Conservation (phyloP, 2,113 vertebrate genomes). For the Callocephalon fimbriatum region DNA sequence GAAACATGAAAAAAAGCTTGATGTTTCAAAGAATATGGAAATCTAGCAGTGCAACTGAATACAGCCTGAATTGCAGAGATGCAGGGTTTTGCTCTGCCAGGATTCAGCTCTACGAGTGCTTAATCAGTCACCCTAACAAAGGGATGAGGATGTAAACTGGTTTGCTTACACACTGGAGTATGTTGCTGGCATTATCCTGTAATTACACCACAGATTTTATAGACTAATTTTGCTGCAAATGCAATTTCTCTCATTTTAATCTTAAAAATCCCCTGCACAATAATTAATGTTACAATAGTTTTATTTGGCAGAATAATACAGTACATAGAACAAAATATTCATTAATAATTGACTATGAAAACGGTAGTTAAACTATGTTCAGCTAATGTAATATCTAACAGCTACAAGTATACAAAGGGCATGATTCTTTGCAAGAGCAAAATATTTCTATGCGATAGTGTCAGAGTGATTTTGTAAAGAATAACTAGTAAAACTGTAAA, state of each 20-base stretch:
- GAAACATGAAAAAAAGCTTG: background rate
- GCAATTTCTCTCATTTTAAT: constrained; percentile 60
- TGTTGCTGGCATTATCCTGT: constrained; percentile 24
- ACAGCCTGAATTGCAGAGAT: constrained; percentile 4
- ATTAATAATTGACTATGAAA: constrained; percentile 70
- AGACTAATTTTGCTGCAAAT: constrained; percentile 42
- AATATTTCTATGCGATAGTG: background rate
- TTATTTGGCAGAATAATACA: constrained; percentile 54
- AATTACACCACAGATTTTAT: constrained; percentile 51
- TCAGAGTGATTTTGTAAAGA: background rate
- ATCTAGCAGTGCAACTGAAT: constrained; percentile 8
- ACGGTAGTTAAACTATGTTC: constrained; percentile 57
- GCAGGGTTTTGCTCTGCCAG: background rate
- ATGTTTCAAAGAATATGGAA: constrained; percentile 40
- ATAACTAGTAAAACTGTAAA: background rate
- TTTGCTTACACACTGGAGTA: constrained; percentile 51
- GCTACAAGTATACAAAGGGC: background rate
- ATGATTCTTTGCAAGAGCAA: background rate
- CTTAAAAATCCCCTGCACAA: constrained; percentile 56
- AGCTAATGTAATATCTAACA: constrained; percentile 26
- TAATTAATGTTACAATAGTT: constrained; percentile 76
- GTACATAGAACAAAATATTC: constrained; percentile 60
- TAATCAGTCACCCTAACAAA: constrained; percentile 39
- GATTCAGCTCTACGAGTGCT: constrained; percentile 23
- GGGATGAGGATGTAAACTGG: background rate